phyloP scores from a whole-genome alignment of 2,113 vertebrate genomes.

The Corvus hawaiiensis region DNA sequence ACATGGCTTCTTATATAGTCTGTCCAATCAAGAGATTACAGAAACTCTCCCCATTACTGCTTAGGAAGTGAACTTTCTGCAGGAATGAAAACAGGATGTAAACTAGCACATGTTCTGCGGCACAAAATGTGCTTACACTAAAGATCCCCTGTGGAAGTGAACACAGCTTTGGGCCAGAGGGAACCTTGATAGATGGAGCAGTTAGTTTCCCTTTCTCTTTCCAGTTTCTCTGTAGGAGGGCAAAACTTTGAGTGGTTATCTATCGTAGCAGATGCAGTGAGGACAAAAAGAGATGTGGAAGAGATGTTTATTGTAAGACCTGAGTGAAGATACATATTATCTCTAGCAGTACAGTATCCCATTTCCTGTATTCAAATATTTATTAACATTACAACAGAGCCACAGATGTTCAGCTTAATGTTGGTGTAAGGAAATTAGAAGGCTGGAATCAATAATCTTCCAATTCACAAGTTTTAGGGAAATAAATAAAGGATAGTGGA shows the following conservation, averaged over 20 bases:
- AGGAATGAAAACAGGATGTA: neutral
- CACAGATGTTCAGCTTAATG: neutral
- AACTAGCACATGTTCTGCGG: neutral
- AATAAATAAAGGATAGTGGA: neutral
- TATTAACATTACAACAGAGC: neutral
- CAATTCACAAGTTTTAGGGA: neutral
- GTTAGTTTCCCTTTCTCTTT: neutral
- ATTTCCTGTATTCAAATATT: neutral
- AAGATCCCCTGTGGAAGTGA: neutral
- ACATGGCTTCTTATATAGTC: neutral
- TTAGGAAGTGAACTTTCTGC: neutral
- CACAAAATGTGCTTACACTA: neutral
- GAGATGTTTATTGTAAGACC: neutral
- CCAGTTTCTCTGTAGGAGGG: neutral
- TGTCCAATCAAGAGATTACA: neutral
- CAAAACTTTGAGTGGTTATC: neutral
- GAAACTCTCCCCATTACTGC: neutral
- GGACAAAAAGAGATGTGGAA: neutral
- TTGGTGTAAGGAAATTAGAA: neutral
- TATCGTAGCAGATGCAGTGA: neutral
- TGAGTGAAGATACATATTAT: neutral
- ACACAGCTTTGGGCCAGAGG: neutral
- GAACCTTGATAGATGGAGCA: neutral
- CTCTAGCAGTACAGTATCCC: neutral
- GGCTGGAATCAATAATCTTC: neutral